Evolutionary conservation across 53 echinoderm and acorn worm genomes (phyloP).

Genomic region (Echinometra lucunter): DNA sequence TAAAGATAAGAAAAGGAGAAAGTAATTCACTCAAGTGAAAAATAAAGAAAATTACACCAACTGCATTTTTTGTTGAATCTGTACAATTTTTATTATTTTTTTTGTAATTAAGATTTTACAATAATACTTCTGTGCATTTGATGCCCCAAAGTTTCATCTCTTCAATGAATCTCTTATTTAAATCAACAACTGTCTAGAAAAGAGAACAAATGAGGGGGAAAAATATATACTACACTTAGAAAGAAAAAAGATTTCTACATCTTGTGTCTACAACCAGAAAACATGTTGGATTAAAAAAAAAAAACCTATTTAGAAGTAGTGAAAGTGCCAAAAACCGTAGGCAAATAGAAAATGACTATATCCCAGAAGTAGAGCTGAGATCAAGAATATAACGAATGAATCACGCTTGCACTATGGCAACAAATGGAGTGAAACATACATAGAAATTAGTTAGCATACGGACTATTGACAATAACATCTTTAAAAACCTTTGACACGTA

Average conservation of each 20-base stretch:
- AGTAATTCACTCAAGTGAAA: background rate
- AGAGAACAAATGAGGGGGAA: constrained; percentile 37
- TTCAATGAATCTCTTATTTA: constrained; percentile 48
- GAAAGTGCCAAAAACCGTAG: background rate
- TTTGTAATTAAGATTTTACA: constrained; percentile 72
- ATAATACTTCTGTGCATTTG: constrained; percentile 74
- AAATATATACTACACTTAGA: constrained; percentile 57
- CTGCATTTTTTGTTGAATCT: constrained; percentile 58
- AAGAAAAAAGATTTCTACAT: constrained; percentile 12
- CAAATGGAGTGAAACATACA: constrained; percentile 36
- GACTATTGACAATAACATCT: constrained; percentile 38
- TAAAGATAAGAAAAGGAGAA: background rate
- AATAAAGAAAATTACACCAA: background rate
- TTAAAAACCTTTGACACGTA: constrained; percentile 49
- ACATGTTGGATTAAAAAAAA: background rate
- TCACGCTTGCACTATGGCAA: constrained; percentile 14
- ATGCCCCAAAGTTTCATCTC: constrained; percentile 66
- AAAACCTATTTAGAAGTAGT: background rate
- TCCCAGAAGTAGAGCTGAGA: background rate
- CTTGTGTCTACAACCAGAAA: constrained; percentile 16
- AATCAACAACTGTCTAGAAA: constrained; percentile 52
- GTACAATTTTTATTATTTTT: constrained; percentile 68
- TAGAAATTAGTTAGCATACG: constrained; percentile 35
- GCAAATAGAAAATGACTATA: background rate
- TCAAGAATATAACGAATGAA: background rate